These are phyloP conservation scores for Plecotus auritus DNA, from an alignment of 2,113 vertebrate genomes.

Conservation along the genomic window DNA sequence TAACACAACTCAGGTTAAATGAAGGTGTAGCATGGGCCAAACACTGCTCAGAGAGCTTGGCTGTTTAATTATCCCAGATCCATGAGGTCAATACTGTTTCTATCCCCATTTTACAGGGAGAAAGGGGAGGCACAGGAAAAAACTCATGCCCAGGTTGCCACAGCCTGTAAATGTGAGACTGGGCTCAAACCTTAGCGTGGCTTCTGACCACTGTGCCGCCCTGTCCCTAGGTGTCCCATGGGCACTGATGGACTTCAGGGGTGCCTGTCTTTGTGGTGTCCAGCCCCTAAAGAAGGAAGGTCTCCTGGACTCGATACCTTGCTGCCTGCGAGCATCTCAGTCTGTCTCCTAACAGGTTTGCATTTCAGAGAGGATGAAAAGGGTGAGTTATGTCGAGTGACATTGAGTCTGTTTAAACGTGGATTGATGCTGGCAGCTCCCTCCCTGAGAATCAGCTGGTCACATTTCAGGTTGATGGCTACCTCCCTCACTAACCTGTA, in stretches of 20 bases:
- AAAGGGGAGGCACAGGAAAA: background rate
- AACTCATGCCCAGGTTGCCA: background rate
- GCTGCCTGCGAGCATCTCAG: background rate
- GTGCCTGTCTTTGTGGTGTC: background rate
- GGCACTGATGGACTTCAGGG: background rate
- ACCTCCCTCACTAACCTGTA: background rate
- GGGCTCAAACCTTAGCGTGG: background rate
- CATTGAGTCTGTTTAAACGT: background rate
- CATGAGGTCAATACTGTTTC: background rate
- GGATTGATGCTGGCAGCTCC: background rate
- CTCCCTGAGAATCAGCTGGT: background rate
- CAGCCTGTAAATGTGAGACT: background rate
- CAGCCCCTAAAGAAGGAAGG: background rate
- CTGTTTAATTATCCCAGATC: background rate
- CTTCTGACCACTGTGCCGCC: no score
- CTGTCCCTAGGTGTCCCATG: background rate
- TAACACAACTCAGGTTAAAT: background rate
- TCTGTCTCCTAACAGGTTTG: background rate
- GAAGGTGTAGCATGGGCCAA: background rate
- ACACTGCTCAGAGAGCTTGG: background rate
- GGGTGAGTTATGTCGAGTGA: accelerated
- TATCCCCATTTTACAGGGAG: background rate
- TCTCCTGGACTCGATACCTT: background rate
- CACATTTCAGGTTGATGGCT: background rate
- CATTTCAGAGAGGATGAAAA: background rate